A percentile compares a stretch with the other conserved stretches of the same genome.
phyloP scores from a whole-genome alignment of 2,113 vertebrate genomes.

The Damaliscus lunatus region DNA sequence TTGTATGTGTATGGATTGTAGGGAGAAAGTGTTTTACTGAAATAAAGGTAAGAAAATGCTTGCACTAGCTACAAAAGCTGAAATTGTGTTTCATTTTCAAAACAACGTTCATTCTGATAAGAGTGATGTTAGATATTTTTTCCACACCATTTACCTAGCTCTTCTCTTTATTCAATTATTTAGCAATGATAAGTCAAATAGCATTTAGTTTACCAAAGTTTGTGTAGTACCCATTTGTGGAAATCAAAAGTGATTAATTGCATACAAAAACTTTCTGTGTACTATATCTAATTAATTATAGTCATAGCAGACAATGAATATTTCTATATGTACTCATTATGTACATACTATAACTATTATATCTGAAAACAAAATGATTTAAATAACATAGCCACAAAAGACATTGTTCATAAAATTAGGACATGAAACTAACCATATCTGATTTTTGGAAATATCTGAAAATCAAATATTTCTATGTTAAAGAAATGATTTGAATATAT shows the following conservation, averaged over 20 bases:
- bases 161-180: constrained; percentile 72
- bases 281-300: constrained; percentile 56
- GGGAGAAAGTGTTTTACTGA: background rate
- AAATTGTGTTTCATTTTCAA: constrained; percentile 63
- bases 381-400: constrained; percentile 12
- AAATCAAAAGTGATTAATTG: constrained; percentile 63
- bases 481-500: constrained; percentile 1
- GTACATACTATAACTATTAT: background rate
- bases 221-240: constrained; percentile 33
- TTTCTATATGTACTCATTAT: constrained; percentile 26
- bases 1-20: background rate
- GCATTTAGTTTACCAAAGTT: constrained; percentile 56
- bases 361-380: constrained; percentile 48
- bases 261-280: background rate
- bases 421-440: background rate
- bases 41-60: constrained; percentile 30
- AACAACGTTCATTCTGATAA: constrained; percentile 63
- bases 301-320: constrained; percentile 43
- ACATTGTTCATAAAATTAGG: constrained; percentile 19
- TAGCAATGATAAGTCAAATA: constrained; percentile 62
- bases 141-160: constrained; percentile 55
- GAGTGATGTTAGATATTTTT: constrained; percentile 48
- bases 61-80: background rate
- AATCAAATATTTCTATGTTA: constrained; percentile 21
- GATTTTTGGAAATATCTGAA: background rate